Evolutionary conservation across 1,140 invertebrate genomes (phyloP).

Genomic region (Nasonia longicornis): DNA sequence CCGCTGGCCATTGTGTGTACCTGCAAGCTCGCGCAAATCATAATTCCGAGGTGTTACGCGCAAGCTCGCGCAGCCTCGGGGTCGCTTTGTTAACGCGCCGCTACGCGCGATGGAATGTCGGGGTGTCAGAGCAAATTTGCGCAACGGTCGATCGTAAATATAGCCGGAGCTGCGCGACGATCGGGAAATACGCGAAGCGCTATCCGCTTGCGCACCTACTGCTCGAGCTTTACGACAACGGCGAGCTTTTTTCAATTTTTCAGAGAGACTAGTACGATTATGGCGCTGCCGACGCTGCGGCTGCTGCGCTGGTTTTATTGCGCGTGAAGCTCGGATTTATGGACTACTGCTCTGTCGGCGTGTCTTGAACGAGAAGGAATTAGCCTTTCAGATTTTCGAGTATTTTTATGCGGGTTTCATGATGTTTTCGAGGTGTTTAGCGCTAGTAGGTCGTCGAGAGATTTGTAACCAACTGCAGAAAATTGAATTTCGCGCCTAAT

Average conservation of each 20-base stretch:
- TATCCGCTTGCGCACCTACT: not conserved
- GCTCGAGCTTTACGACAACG: not conserved
- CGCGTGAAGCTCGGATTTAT: slow-evolving; percentile 19
- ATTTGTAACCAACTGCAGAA: not conserved
- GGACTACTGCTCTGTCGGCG: not conserved
- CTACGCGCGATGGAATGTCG: not conserved
- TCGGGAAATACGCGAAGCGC: not conserved
- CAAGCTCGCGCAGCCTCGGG: not conserved
- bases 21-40: not conserved
- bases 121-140: slow-evolving; percentile 1
- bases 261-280: not conserved
- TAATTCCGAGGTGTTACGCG: not conserved
- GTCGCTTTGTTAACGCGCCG: not conserved
- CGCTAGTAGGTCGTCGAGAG: too few relatives aligned
- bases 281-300: not conserved
- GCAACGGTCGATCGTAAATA: slow-evolving; percentile 1
- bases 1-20: not conserved
- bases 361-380: not conserved
- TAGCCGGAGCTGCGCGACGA: not conserved
- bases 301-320: not conserved
- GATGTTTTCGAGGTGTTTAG: too few relatives aligned
- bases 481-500: not conserved
- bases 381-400: not conserved
- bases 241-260: not conserved
- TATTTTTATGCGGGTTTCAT: not conserved